Percentiles rank a stretch among this genome's conserved stretches.
Evolutionary conservation across 2,113 vertebrate species (phyloP).

Genomic region (Epinephelus moara): DNA sequence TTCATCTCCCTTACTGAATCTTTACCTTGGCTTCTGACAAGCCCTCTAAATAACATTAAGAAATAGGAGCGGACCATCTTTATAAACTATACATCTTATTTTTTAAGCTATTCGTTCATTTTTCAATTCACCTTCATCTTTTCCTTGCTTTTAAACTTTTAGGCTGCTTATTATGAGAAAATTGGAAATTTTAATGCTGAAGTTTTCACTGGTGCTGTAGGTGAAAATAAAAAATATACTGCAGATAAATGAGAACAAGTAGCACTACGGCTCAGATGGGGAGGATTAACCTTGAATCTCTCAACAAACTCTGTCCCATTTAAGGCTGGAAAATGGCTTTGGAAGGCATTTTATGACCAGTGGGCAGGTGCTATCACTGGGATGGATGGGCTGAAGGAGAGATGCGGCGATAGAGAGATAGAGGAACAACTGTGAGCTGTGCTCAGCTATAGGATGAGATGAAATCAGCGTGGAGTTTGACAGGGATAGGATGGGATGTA

Average conservation of each 20-base stretch:
- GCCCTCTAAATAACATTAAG: not conserved
- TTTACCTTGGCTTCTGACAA: not conserved
- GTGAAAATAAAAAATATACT: slow-evolving; percentile 10
- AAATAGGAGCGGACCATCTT: not conserved
- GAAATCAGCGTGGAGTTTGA: slow-evolving; percentile 59
- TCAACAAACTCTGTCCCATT: slow-evolving; percentile 39
- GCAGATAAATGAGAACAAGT: slow-evolving; percentile 31
- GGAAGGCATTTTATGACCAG: slow-evolving; percentile 49
- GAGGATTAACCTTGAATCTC: slow-evolving; percentile 59
- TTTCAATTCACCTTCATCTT: not conserved
- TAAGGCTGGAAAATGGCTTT: slow-evolving; percentile 54
- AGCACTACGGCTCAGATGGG: not conserved
- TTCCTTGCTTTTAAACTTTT: not conserved
- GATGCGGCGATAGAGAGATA: slow-evolving; percentile 57
- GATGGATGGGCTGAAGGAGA: slow-evolving; percentile 57
- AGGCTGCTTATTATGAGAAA: not conserved
- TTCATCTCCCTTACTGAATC: not conserved
- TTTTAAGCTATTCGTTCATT: not conserved
- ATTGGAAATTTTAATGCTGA: not conserved
- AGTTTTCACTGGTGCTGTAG: slow-evolving; percentile 3
- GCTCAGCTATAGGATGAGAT: slow-evolving; percentile 55
- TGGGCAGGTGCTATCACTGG: slow-evolving; percentile 55
- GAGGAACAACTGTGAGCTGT: slow-evolving; percentile 51
- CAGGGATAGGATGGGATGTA: slow-evolving; percentile 48
- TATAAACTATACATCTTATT: not conserved